These are phyloP conservation scores for Odocoileus hemionus DNA, from an alignment of 2,113 vertebrate genomes.

Conservation along the genomic window DNA sequence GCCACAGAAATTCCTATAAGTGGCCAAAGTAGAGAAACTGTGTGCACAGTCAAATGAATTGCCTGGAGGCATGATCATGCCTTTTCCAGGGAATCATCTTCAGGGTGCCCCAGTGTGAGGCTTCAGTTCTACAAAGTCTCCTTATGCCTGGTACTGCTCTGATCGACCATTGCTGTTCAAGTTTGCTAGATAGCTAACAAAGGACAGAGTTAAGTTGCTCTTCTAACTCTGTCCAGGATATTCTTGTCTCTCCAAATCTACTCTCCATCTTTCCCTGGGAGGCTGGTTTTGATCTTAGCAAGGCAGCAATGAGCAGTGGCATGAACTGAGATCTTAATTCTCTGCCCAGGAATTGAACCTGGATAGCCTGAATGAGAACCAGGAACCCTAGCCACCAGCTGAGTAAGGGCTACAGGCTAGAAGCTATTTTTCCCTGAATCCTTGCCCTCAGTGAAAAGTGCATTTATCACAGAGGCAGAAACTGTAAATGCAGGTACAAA, in stretches of 20 bases:
- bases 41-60: accelerated
- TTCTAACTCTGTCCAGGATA: not conserved
- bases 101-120: not conserved
- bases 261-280: not conserved
- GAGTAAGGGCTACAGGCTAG: not conserved
- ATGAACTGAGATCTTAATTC: not conserved
- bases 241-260: not conserved
- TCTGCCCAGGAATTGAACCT: not conserved
- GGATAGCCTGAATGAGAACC: not conserved
- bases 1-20: not conserved
- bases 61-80: not conserved
- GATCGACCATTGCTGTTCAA: not conserved
- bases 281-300: not conserved
- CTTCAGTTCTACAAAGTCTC: not conserved
- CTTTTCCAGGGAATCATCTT: not conserved
- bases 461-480: not conserved
- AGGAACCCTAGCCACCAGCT: not conserved
- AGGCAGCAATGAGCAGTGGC: not conserved
- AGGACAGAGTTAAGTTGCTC: not conserved
- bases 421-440: not conserved
- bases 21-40: not conserved
- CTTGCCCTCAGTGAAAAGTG: not conserved
- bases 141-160: accelerated
- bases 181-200: not conserved
- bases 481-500: not conserved